Percentiles rank a stretch among this genome's conserved stretches.
These are phyloP conservation scores for Machimus rusticus DNA, from an alignment of 2,888 invertebrate genomes.

Conservation along the genomic window DNA sequence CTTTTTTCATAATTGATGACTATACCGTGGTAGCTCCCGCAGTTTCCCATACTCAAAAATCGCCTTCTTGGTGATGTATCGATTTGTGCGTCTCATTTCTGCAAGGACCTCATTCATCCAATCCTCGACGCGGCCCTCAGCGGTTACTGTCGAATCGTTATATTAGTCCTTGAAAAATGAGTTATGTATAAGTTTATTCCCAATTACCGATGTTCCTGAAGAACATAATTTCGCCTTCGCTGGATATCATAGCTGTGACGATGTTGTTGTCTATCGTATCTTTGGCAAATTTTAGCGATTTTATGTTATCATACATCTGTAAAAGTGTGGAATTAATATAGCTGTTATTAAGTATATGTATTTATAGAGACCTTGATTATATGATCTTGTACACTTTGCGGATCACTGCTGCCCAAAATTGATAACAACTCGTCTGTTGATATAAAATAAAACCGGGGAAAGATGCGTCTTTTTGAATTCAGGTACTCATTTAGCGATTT, in stretches of 20 bases:
- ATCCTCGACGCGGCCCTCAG: conserved; percentile 85
- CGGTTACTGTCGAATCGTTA: conserved; percentile 65
- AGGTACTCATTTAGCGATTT: conserved; percentile 91
- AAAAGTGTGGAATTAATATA: conserved; percentile 48
- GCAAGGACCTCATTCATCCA: conserved; percentile 88
- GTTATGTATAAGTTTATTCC: background rate
- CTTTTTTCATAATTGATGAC: background rate
- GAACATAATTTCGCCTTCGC: conserved; percentile 87
- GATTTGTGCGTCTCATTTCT: conserved; percentile 86
- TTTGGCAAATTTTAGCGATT: conserved; percentile 73
- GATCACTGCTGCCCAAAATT: conserved; percentile 86
- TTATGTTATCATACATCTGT: conserved; percentile 92
- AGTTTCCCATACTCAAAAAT: conserved; percentile 86
- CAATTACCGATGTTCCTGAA: conserved; percentile 68
- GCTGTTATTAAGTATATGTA: background rate
- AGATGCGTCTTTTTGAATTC: conserved; percentile 84
- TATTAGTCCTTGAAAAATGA: background rate
- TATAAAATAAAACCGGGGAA: conserved; percentile 92
- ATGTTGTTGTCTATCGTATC: conserved; percentile 71
- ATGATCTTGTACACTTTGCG: conserved; percentile 87
- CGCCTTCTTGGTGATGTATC: conserved; percentile 85
- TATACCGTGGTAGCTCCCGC: conserved; percentile 69
- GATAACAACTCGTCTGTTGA: conserved; percentile 91
- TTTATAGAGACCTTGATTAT: conserved; percentile 80
- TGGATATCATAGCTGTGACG: conserved; percentile 85